These are phyloP conservation scores for Strigamia crassipes DNA, from an alignment of 2,888 invertebrate species.

Conservation along the genomic window DNA sequence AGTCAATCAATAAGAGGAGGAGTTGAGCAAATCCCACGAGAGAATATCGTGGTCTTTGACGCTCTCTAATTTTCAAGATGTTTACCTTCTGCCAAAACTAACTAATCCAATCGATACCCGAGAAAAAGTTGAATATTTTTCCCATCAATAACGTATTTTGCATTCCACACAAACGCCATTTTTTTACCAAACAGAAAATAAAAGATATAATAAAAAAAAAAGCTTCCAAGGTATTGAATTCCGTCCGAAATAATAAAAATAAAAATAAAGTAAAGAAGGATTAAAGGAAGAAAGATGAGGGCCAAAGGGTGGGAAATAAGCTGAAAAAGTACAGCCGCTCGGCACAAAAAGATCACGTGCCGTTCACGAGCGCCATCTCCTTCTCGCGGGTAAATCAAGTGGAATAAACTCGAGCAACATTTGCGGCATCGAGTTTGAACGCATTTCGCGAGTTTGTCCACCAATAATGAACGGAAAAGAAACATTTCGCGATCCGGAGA, in stretches of 20 bases:
- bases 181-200: neutral
- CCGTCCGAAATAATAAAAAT: neutral
- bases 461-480: neutral
- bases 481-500: neutral
- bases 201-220: neutral
- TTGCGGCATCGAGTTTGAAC: neutral
- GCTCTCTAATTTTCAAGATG: neutral
- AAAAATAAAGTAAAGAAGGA: neutral
- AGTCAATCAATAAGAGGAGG: neutral
- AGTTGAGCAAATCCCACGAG: neutral
- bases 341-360: neutral
- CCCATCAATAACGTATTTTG: neutral
- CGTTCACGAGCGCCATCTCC: neutral
- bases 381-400: constrained; percentile 8
- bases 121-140: neutral
- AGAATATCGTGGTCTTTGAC: neutral
- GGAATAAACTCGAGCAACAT: neutral
- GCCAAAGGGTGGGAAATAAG: constrained; percentile 20
- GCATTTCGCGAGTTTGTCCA: neutral
- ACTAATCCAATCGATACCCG: neutral
- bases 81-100: neutral
- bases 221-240: neutral
- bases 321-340: constrained; percentile 5
- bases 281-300: neutral
- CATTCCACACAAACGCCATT: too few relatives aligned